Conservation (phyloP, 2,888 invertebrate genomes). For the Volucella inflata region DNA sequence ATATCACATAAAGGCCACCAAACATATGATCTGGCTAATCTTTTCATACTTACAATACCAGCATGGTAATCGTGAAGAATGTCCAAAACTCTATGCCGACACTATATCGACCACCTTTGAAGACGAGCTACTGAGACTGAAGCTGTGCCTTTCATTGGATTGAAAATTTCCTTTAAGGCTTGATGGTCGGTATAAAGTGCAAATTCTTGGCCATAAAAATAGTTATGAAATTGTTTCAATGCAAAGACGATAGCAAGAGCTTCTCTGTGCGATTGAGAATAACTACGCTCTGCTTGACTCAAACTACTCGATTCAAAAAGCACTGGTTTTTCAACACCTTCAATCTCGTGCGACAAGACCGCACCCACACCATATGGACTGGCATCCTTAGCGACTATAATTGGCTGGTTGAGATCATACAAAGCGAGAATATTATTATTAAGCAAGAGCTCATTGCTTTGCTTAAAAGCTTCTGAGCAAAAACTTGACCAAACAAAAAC, state of each 20-base stretch:
- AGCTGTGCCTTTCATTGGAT: slow-evolving; percentile 68
- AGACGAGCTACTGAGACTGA: slow-evolving; percentile 51
- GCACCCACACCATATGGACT: slow-evolving; percentile 21
- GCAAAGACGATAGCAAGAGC: slow-evolving; percentile 24
- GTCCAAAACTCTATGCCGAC: slow-evolving; percentile 11
- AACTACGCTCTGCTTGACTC: neutral
- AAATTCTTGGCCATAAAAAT: slow-evolving; percentile 71
- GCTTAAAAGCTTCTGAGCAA: slow-evolving; percentile 8
- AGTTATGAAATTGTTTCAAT: slow-evolving; percentile 76
- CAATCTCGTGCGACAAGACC: slow-evolving; percentile 6
- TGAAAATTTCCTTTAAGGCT: slow-evolving; percentile 71
- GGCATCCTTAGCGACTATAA: slow-evolving; percentile 21
- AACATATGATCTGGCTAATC: slow-evolving; percentile 14
- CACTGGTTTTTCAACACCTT: slow-evolving; percentile 14
- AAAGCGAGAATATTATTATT: slow-evolving; percentile 12
- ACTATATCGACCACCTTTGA: slow-evolving; percentile 33
- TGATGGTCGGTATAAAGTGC: slow-evolving; percentile 51
- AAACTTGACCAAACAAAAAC: neutral
- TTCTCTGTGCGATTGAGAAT: slow-evolving; percentile 30
- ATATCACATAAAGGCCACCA: slow-evolving; percentile 33
- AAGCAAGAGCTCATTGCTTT: neutral
- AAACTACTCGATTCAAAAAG: slow-evolving; percentile 20
- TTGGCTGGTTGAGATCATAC: slow-evolving; percentile 10
- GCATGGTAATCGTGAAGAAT: slow-evolving; percentile 20
- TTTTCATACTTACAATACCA: slow-evolving; percentile 7